Evolutionary conservation across 2,888 invertebrate species (phyloP), one percentile per base, ranked within the genome.

Genomic region (Caenorhabditis afra): DNA sequence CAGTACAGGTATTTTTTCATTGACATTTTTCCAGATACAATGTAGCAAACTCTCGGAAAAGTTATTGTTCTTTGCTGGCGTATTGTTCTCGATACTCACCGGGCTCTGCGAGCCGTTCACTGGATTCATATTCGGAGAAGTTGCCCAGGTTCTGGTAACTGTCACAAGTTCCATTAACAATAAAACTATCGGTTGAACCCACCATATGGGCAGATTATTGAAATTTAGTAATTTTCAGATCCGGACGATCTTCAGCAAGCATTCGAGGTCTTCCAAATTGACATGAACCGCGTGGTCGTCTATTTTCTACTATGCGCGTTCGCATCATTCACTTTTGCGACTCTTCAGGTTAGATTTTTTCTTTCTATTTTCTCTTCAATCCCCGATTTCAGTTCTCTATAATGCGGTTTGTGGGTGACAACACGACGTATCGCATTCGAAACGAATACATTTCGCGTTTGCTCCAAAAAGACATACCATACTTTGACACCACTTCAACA

Each of bases 351-450:
- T 88, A 39, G 86, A 83, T 11, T 74, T 41, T 35, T 59, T 83
- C 45, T 7, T 29, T 29, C 29, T 7, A 29, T 29, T 29, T 29
- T 29, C 7, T 29, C 29, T 29, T 82, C 85, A 20, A 87, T 85
- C 16, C 78, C 73, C 20, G 14, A 3, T 65, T 70, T 57, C 53
- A 77, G 70, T 65, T 65, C 16, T 73, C 86, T 1, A 88, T 88
- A 73, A 91, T 91, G 91, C 87, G 89, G 79, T 85, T 85, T 14
- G 88, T 91, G 0, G 90, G 91, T 1, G 91, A 91, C 74, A 81
- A 91, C 66, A 92, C 93, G 87, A 88, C 91, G 0, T 90, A 90
- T 65, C 86, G 90, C n/a, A 90, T 92, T n/a, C 87, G 92, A 16
- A 87, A 89, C 39, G 79, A 81, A 44, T 92, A 92, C 68, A 90